These are phyloP conservation scores for Pelodytes ibericus DNA, from an alignment of 2,797 vertebrate genomes.

Conservation along the genomic window DNA sequence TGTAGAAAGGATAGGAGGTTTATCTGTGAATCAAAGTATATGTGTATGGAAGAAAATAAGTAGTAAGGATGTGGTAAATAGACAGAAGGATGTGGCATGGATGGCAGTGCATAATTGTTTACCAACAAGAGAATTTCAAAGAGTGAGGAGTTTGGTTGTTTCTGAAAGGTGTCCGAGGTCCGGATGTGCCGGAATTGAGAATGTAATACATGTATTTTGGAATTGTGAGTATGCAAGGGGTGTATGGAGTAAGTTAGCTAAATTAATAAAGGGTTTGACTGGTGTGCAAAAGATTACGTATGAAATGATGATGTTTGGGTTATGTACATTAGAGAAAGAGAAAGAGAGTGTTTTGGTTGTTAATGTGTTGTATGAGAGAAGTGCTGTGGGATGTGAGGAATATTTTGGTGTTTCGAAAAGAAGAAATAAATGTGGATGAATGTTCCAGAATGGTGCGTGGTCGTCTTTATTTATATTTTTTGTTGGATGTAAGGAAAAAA, in stretches of 20 bases:
- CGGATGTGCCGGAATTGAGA: background rate
- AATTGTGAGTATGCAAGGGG: background rate
- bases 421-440: background rate
- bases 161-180: background rate
- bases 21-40: background rate
- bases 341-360: background rate
- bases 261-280: background rate
- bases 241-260: background rate
- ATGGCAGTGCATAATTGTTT: background rate
- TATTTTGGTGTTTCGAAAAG: background rate
- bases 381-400: too few species aligned
- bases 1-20: background rate
- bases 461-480: background rate
- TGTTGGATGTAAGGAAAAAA: background rate
- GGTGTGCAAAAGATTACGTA: background rate
- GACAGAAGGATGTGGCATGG: background rate
- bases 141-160: background rate
- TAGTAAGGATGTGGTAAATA: background rate
- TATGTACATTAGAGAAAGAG: background rate
- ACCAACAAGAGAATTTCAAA: background rate
- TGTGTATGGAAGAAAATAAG: background rate
- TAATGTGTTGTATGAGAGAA: too few species aligned
- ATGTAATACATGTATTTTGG: background rate
- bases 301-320: background rate
- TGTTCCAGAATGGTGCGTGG: background rate